phyloP scores from a whole-genome alignment of 2,888 invertebrate genomes.

The Crocallis elinguaria region DNA sequence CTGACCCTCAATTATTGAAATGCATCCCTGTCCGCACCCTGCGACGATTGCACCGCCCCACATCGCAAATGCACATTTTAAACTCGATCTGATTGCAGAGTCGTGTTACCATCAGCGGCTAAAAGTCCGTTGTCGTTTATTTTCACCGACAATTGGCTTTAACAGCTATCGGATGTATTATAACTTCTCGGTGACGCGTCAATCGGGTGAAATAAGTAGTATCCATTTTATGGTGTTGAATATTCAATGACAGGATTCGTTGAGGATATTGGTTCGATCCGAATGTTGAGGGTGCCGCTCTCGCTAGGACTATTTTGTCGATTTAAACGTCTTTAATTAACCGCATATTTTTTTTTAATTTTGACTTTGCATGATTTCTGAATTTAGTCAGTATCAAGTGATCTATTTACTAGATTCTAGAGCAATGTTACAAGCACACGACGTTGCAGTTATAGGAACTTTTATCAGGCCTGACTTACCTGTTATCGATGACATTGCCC shows the following conservation, averaged over 20 bases:
- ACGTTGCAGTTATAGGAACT: no score
- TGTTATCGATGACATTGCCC: no score
- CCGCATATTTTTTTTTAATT: no score
- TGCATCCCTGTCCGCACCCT: slow-evolving; percentile 80
- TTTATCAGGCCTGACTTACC: no score
- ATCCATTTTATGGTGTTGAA: slow-evolving; percentile 29
- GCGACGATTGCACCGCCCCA: slow-evolving; percentile 61
- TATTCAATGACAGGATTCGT: slow-evolving; percentile 20
- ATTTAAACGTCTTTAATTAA: no score
- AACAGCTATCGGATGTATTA: slow-evolving; percentile 52
- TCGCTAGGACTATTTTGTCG: no score
- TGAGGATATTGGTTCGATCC: neutral
- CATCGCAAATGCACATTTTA: slow-evolving; percentile 85
- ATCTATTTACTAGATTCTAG: no score
- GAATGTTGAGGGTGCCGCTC: no score
- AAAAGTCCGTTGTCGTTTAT: slow-evolving; percentile 78
- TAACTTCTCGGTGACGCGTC: slow-evolving; percentile 42
- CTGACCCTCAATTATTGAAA: slow-evolving; percentile 85
- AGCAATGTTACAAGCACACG: no score
- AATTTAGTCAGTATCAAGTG: no score
- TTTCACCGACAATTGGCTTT: slow-evolving; percentile 60
- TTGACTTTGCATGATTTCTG: no score
- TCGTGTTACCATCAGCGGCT: slow-evolving; percentile 74
- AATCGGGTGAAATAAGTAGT: slow-evolving; percentile 34
- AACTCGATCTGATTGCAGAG: slow-evolving; percentile 82